Conservation (phyloP, 2,113 vertebrate genomes). For the Corythaeola cristata region DNA sequence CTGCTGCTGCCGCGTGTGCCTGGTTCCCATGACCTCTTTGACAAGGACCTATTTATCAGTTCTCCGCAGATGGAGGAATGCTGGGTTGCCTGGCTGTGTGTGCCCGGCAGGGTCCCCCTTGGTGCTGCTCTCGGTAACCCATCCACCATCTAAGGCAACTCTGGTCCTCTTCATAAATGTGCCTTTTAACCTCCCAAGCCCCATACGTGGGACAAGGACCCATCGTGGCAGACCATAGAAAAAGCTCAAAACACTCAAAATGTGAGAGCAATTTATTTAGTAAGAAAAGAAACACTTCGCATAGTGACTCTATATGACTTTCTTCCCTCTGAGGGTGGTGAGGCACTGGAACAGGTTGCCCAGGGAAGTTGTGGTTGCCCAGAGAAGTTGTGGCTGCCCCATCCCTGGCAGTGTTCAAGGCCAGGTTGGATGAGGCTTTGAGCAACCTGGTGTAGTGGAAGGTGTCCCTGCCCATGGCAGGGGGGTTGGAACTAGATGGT, state of each 20-base stretch:
- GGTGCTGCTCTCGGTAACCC: neutral
- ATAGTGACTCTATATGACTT: accelerated
- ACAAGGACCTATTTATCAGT: neutral
- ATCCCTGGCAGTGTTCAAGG: too few relatives aligned
- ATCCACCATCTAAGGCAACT: neutral
- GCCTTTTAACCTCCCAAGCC: neutral
- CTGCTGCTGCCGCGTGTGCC: too few relatives aligned
- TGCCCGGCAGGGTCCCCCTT: neutral
- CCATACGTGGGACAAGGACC: neutral
- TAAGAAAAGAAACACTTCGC: neutral
- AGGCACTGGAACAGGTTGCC: too few relatives aligned
- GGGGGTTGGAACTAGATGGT: too few relatives aligned
- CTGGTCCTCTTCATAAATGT: neutral
- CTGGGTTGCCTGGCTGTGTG: neutral
- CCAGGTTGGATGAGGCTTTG: too few relatives aligned
- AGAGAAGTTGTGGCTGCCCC: too few relatives aligned
- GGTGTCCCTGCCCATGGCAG: too few relatives aligned
- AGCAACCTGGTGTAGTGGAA: too few relatives aligned
- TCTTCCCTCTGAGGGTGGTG: too few relatives aligned
- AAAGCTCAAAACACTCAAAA: neutral
- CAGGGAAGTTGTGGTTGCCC: too few relatives aligned
- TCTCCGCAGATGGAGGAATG: neutral
- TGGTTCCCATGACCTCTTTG: neutral
- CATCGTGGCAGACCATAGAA: neutral
- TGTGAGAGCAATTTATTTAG: neutral